Conservation (phyloP, 2,888 invertebrate genomes). For the Drosophila leonis region DNA sequence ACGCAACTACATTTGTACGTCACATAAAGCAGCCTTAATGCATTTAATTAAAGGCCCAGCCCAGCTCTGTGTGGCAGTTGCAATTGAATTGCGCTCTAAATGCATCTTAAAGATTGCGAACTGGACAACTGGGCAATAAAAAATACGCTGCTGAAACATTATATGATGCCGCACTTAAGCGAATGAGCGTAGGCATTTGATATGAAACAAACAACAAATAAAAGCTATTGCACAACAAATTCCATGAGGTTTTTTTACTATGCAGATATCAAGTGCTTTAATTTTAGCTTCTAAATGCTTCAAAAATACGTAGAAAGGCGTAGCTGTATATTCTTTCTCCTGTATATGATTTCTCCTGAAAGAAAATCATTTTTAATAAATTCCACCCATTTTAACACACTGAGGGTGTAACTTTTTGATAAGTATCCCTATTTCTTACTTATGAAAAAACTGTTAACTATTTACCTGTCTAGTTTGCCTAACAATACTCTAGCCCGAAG, state of each 20-base stretch:
- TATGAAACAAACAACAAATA: background rate
- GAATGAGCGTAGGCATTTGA: background rate
- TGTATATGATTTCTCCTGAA: background rate
- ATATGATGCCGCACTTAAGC: conserved; percentile 15
- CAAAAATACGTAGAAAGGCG: background rate
- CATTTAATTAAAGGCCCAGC: conserved; percentile 68
- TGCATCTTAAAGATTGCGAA: conserved; percentile 42
- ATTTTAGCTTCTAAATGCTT: background rate
- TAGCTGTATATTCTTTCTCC: background rate
- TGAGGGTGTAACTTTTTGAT: too few relatives aligned
- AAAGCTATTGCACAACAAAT: conserved; percentile 22
- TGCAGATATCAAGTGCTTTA: background rate
- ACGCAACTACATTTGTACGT: conserved; percentile 41
- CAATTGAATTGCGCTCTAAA: conserved; percentile 58
- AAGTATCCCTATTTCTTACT: too few relatives aligned
- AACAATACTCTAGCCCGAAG: background rate
- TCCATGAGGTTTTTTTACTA: background rate
- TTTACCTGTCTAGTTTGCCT: background rate
- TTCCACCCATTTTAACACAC: too few relatives aligned
- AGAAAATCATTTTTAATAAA: too few relatives aligned
- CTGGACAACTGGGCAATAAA: conserved; percentile 31
- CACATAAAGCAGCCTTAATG: conserved; percentile 47
- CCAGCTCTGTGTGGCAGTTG: conserved; percentile 26
- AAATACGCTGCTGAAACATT: conserved; percentile 27
- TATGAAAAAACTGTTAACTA: too few relatives aligned